Base-by-base conservation (phyloP, 2,797 vertebrate species). In the Bovichtus diacanthus region DNA sequence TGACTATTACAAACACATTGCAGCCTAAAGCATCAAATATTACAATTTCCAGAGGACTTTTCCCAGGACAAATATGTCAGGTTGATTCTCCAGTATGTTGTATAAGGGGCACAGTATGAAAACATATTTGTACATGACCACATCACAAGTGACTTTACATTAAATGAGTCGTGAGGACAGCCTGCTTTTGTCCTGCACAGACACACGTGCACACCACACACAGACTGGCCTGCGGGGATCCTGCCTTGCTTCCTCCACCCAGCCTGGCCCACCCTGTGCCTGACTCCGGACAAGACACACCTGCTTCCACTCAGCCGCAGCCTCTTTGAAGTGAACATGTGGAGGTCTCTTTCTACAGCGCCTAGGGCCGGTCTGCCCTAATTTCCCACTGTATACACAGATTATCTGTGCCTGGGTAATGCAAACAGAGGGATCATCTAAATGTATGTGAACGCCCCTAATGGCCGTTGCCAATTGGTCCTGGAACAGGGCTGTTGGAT, bases 401-500 rank as follows among this genome's bases (percentile, higher is more conserved):
- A 92, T 93, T 90, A 93, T 90, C 90, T 85, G 77, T 84, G 87
- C 81, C 85, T 84, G 87, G 85, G 63, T 91, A 93, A 92, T 88
- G 80, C 92, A 93, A 94, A 94, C 91, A 93, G 36, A 86, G 85
- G 91, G 90, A 92, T 93, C 83, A 92, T 85, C 87, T 91, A 88
- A 93, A 93, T 89, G 86, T 79, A 91, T 88, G 90, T 84, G 91
- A 90, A 93, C 55, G 76, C 83, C 87, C 82, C 80, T 92, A 93
- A 93, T 91, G 90, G 89, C 76, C 77, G 44, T 58, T 38, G 54
- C 87, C 89, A 83, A 88, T 79, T 86, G 90, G 90, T 83, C 61
- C 81, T 70, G 84, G 84, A 84, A 74, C 62, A 12, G 59, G 50
- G 34, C 61, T 27, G 79, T 70, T 74, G 88, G 81, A 84, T 82